A percentile compares a stretch with the other conserved stretches of the same genome.
phyloP scores from a whole-genome alignment of 2,797 vertebrate species.

The Antennarius maculatus region DNA sequence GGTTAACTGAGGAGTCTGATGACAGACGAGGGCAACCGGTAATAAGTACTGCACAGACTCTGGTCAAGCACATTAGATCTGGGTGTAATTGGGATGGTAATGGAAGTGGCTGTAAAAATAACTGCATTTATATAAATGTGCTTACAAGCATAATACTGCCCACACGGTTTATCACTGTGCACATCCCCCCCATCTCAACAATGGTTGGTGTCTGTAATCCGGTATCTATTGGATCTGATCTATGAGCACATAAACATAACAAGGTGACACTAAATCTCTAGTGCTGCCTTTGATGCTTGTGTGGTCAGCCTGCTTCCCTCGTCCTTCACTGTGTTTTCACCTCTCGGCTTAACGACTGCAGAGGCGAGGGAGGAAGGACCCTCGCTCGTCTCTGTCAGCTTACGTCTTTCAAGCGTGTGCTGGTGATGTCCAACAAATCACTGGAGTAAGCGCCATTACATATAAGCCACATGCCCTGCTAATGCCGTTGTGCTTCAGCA shows the following conservation, averaged over 20 bases:
- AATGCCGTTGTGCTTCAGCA: slow-evolving; percentile 39
- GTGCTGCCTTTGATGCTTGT: slow-evolving; percentile 18
- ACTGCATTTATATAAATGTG: no score
- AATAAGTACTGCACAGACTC: neutral
- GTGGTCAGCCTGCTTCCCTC: slow-evolving; percentile 30
- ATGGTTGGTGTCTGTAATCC: slow-evolving; percentile 5
- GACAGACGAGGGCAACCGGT: neutral
- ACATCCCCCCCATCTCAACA: neutral
- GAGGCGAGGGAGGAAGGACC: slow-evolving; percentile 18
- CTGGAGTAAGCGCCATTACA: slow-evolving; percentile 18
- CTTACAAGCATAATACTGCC: no score
- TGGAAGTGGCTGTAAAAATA: no score
- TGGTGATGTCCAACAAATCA: slow-evolving; percentile 22
- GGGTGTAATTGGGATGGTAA: neutral
- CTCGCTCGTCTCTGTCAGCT: neutral
- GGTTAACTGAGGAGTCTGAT: no score
- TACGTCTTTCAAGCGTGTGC: slow-evolving; percentile 12
- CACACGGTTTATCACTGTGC: neutral
- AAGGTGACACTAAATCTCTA: slow-evolving; percentile 6
- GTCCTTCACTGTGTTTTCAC: slow-evolving; percentile 44
- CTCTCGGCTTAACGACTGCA: slow-evolving; percentile 22
- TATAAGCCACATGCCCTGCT: slow-evolving; percentile 18
- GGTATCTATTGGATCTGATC: slow-evolving; percentile 6
- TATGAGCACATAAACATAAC: slow-evolving; percentile 7
- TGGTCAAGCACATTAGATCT: slow-evolving; percentile 5